phyloP scores from a whole-genome alignment of 2,888 invertebrate species.

The Nineta flava region DNA sequence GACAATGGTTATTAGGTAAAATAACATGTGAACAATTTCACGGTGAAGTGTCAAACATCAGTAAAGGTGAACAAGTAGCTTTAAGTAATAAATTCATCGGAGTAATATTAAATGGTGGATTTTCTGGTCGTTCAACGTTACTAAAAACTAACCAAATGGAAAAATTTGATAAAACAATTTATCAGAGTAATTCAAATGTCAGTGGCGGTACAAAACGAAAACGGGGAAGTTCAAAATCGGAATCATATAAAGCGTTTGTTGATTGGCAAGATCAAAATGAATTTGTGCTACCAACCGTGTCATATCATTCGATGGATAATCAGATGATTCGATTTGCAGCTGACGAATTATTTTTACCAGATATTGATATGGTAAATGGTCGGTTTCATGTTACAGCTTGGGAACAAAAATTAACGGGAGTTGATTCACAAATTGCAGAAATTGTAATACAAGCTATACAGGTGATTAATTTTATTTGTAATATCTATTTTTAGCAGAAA shows the following conservation, averaged over 20 bases:
- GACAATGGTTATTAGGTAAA: conserved; percentile 58
- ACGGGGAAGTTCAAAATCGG: conserved; percentile 33
- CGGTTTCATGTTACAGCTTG: conserved; percentile 74
- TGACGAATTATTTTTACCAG: conserved; percentile 69
- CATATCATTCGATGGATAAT: conserved; percentile 22
- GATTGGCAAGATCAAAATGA: conserved; percentile 43
- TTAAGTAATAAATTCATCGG: conserved; percentile 74
- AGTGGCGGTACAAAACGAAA: conserved; percentile 24
- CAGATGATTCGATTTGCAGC: conserved; percentile 37
- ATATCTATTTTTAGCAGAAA: too few relatives aligned
- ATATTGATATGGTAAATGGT: conserved; percentile 66
- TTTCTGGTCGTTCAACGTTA: conserved; percentile 14
- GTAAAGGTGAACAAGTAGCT: conserved; percentile 51
- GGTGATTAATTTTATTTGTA: conserved; percentile 21
- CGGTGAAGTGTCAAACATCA: conserved; percentile 53
- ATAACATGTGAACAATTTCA: conserved; percentile 76
- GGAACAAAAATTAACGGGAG: conserved; percentile 75
- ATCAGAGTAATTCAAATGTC: background rate
- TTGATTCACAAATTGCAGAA: conserved; percentile 68
- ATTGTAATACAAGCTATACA: conserved; percentile 68
- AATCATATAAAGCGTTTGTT: conserved; percentile 40
- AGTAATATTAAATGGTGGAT: conserved; percentile 58
- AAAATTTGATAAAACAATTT: conserved; percentile 2
- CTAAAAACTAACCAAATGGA: background rate
- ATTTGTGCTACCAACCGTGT: conserved; percentile 37